Evolutionary conservation across 1,140 invertebrate species (phyloP).

Genomic region (Neodiprion fabricii): DNA sequence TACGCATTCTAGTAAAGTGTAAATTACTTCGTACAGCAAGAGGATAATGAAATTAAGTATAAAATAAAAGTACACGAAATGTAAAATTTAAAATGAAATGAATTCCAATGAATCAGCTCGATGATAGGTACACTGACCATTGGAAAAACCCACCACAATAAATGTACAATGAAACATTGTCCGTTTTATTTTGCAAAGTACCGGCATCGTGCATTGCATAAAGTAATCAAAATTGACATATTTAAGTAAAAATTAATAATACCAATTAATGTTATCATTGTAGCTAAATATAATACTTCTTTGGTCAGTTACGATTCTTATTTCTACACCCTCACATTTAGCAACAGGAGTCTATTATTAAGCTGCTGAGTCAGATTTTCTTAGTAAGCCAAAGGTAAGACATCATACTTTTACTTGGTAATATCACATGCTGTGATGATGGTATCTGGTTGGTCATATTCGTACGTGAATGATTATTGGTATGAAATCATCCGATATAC

Average conservation of each 20-base stretch:
- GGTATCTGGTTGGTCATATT: no score
- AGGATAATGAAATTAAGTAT: no score
- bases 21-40: no score
- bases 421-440: constrained; percentile 19
- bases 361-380: constrained; percentile 46
- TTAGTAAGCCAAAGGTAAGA: constrained; percentile 29
- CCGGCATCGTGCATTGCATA: background rate
- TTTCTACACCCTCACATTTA: constrained; percentile 24
- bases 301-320: background rate
- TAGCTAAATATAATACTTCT: background rate
- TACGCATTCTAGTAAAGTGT: no score
- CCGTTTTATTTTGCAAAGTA: constrained; percentile 2
- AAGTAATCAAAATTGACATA: constrained; percentile 19
- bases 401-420: constrained; percentile 19
- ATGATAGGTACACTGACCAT: no score
- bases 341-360: constrained; percentile 43
- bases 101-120: no score
- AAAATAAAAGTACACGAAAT: no score
- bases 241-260: constrained; percentile 26
- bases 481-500: no score
- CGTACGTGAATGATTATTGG: no score
- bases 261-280: no score
- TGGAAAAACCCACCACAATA: background rate
- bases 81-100: no score
- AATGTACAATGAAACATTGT: constrained; percentile 14